phyloP scores from a whole-genome alignment of 2,888 invertebrate species.

The Nebria salina region DNA sequence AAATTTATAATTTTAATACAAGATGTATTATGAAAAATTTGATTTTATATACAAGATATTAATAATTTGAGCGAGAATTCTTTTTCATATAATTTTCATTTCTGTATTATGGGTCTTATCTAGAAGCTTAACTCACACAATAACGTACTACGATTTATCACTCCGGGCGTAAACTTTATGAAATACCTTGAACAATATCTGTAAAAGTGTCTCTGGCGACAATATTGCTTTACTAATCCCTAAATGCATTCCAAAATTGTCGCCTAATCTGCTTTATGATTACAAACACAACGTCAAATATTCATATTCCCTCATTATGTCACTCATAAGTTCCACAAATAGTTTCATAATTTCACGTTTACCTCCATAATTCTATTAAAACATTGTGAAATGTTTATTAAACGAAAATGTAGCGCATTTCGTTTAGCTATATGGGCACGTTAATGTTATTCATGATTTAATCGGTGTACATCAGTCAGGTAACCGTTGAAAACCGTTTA shows the following conservation, averaged over 20 bases:
- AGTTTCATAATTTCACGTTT: background rate
- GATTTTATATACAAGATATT: too few species aligned
- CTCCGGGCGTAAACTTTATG: background rate
- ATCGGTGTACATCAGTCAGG: constrained; percentile 1
- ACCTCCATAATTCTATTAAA: background rate
- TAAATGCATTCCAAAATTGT: background rate
- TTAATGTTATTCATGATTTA: background rate
- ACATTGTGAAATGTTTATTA: background rate
- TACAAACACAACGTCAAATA: background rate
- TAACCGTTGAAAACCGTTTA: constrained; percentile 1
- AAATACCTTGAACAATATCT: background rate
- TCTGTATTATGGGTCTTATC: background rate
- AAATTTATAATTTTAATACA: too few species aligned
- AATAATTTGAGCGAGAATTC: too few species aligned
- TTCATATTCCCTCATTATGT: background rate
- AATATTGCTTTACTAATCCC: background rate
- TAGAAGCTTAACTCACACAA: background rate
- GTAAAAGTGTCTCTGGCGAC: background rate
- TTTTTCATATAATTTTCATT: background rate
- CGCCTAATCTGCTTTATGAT: background rate
- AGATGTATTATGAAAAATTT: too few species aligned
- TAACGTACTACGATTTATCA: background rate
- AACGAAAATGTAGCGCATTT: background rate
- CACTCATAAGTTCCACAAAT: background rate
- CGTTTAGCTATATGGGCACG: background rate